Evolutionary conservation across 2,113 vertebrate genomes (phyloP).

Genomic region (Percina caprodes): DNA sequence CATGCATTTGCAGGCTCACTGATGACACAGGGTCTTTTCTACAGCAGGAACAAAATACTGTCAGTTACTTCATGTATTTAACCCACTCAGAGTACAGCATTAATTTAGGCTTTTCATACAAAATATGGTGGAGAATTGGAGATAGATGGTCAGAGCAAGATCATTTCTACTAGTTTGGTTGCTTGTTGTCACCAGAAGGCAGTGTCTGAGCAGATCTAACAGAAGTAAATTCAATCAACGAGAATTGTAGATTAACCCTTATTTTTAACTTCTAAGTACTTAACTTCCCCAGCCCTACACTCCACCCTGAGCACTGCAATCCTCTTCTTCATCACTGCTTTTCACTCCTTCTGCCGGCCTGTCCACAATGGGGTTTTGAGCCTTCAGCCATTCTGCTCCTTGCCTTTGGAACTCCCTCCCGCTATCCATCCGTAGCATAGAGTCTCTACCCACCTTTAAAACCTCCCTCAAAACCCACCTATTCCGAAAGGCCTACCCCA

Average conservation of each 20-base stretch:
- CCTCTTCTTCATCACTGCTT: too few relatives aligned
- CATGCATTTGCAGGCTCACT: slow-evolving; percentile 92
- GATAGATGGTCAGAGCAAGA: neutral
- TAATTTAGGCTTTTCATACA: neutral
- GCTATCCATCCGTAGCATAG: too few relatives aligned
- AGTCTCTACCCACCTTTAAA: too few relatives aligned
- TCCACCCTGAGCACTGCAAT: too few relatives aligned
- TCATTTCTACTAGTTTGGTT: neutral
- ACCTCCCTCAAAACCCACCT: too few relatives aligned
- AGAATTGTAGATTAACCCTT: neutral
- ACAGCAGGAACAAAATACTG: neutral
- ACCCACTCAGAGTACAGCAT: neutral
- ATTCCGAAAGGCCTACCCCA: too few relatives aligned
- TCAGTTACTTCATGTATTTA: neutral
- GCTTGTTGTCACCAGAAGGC: slow-evolving; percentile 18
- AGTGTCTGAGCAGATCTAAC: neutral
- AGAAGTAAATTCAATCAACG: neutral
- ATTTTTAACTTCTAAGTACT: neutral
- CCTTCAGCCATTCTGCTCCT: too few relatives aligned
- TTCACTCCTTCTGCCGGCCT: too few relatives aligned
- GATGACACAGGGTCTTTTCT: slow-evolving; percentile 90
- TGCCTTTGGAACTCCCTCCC: too few relatives aligned
- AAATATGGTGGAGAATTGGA: neutral
- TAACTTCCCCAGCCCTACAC: too few relatives aligned
- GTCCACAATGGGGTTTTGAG: too few relatives aligned